Conservation (phyloP, 2,888 invertebrate genomes). For the Piscicola geometra region DNA sequence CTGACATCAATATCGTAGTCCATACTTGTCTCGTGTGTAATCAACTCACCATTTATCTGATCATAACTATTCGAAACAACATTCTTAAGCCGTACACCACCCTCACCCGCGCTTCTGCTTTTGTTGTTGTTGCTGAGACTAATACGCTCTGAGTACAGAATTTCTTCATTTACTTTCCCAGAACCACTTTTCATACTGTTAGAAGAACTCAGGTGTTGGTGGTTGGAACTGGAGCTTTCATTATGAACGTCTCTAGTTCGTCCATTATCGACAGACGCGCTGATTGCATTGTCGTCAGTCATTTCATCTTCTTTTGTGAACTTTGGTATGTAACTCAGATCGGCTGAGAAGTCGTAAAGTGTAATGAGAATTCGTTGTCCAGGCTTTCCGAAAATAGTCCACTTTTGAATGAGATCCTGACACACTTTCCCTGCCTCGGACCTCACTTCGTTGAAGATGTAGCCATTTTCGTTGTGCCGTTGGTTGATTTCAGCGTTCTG, state of each 20-base stretch:
- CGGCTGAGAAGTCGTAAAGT: neutral
- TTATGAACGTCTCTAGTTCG: neutral
- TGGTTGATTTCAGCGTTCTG: neutral
- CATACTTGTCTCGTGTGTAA: no score
- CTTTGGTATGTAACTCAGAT: neutral
- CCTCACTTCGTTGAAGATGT: conserved; percentile 1
- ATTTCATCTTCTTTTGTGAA: neutral
- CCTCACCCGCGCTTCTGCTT: no score
- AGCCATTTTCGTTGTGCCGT: neutral
- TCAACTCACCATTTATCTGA: no score
- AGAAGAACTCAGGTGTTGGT: neutral
- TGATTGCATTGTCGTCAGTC: neutral
- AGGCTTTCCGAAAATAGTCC: neutral
- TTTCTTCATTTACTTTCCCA: no score
- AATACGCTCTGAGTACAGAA: no score
- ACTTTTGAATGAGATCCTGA: neutral
- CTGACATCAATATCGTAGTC: no score
- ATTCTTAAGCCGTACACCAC: no score
- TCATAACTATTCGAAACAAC: no score
- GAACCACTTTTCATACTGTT: no score
- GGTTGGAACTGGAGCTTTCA: neutral
- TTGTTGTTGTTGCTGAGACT: neutral
- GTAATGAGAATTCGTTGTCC: neutral
- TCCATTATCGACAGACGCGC: neutral
- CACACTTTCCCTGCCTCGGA: neutral